Conservation (phyloP, 2,888 invertebrate species). For the Eledona agricola region DNA sequence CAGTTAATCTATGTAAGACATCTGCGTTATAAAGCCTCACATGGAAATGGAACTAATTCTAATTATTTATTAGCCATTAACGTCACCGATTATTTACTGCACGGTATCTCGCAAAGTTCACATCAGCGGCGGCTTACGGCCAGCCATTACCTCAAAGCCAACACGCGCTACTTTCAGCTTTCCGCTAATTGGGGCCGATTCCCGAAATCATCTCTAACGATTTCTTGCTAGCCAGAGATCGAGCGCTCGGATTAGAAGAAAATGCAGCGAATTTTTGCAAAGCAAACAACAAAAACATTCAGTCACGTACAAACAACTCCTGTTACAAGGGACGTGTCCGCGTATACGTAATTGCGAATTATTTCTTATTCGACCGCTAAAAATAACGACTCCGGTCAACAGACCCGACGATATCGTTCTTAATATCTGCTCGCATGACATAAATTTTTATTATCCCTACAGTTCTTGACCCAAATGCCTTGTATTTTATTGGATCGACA, state of each 20-base stretch:
- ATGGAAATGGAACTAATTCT: constrained; percentile 53
- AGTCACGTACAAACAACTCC: constrained; percentile 48
- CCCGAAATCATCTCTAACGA: constrained; percentile 12
- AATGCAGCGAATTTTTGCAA: constrained; percentile 36
- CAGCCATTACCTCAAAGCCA: constrained; percentile 38
- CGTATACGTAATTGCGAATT: constrained; percentile 54
- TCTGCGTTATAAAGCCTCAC: constrained; percentile 51
- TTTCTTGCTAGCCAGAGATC: too few species aligned
- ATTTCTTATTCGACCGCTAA: constrained; percentile 41
- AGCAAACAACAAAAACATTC: constrained; percentile 43
- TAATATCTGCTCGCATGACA: constrained; percentile 35
- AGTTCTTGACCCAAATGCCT: constrained; percentile 45
- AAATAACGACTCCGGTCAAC: constrained; percentile 34
- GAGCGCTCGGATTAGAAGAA: constrained; percentile 30
- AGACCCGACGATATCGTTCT: constrained; percentile 27
- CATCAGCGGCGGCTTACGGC: constrained; percentile 41
- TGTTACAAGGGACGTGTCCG: constrained; percentile 53
- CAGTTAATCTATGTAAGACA: constrained; percentile 53
- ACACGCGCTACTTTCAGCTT: constrained; percentile 31
- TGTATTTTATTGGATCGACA: constrained; percentile 43
- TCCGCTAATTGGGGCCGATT: constrained; percentile 14
- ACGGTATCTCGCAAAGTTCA: constrained; percentile 42
- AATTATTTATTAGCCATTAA: constrained; percentile 48
- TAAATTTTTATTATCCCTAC: constrained; percentile 43
- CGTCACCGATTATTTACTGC: constrained; percentile 47